Evolutionary conservation across 2,888 invertebrate genomes (phyloP), one percentile per base, ranked within the genome.

Genomic region (Lepidocyrtinus sp.): DNA sequence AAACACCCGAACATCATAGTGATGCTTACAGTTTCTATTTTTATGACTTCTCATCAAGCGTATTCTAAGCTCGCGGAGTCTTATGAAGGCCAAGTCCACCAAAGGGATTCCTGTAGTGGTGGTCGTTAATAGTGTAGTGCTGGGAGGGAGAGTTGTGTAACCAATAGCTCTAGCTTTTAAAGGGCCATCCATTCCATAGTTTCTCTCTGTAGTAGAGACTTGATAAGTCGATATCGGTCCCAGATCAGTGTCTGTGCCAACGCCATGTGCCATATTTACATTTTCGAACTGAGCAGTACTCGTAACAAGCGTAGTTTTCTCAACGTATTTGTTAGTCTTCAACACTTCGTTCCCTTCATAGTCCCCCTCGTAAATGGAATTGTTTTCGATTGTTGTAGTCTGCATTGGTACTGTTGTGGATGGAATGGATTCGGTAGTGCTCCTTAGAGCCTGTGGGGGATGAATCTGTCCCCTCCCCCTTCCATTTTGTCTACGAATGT

Each of bases 21-120:
- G 75, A 27, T 69, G 55, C 22, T 69, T 75, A 9, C 75, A 75
- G 25, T 75, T 75, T 22, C 75, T 62, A 21, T 75, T 68, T n/a
- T n/a, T n/a, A n/a, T n/a, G n/a, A 68, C 17, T 68, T 2, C 45
- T 45, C 1, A 50, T 27, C 0, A 63, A 61, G 2, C 26, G 27
- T n/a, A 69, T 36, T 1, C 75, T 61, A 17, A 69, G 63, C 24
- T 75, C 69, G 22, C 69, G 7, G 2, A 75, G 27, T 21, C 69
- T 36, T 27, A 75, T 21, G 22, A 27, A 75, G 2, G 69, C 69
- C 15, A 62, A 7, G 19, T 75, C 75, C 5, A 69, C 64, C 15
- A 46, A 50, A 25, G 75, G 68, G 2, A 64, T 24, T 1, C 63
- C 63, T 17, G 69, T 9, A 17, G 25, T 22, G 2, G 74, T 74